Percentiles rank a stretch among this genome's conserved stretches.
Evolutionary conservation across 1,140 invertebrate genomes (phyloP).

Genomic region (Onthophagus taurus): DNA sequence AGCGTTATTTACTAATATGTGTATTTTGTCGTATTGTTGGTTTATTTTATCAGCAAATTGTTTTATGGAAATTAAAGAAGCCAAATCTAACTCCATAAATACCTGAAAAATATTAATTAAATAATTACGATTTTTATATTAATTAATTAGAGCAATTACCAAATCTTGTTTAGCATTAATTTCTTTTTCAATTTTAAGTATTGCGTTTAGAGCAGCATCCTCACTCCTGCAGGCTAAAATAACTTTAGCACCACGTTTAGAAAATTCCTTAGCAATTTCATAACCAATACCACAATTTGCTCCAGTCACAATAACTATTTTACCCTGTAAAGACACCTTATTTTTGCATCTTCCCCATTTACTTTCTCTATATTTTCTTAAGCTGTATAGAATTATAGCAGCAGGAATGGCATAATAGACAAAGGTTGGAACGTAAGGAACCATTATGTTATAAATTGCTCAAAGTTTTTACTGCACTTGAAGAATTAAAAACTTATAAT

Average conservation of each 20-base stretch:
- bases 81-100: constrained; percentile 61
- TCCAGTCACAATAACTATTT: constrained; percentile 51
- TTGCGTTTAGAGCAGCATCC: constrained; percentile 49
- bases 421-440: constrained; percentile 1
- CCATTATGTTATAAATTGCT: too few species aligned
- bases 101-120: constrained; percentile 42
- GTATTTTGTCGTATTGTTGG: constrained; percentile 48
- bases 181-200: constrained; percentile 28
- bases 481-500: too few species aligned
- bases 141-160: constrained; percentile 1
- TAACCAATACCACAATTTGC: constrained; percentile 51
- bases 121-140: constrained; percentile 3
- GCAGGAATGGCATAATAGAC: constrained; percentile 8
- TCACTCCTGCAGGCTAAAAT: constrained; percentile 69
- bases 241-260: constrained; percentile 51
- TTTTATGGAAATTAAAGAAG: constrained; percentile 59
- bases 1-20: constrained; percentile 72
- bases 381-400: constrained; percentile 19
- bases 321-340: constrained; percentile 37
- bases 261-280: constrained; percentile 45
- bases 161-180: constrained; percentile 11
- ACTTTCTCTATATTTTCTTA: constrained; percentile 30
- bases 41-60: constrained; percentile 57
- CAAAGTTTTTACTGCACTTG: too few species aligned
- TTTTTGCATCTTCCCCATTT: constrained; percentile 34